Conservation (phyloP, 2,113 vertebrate species). For the Leucopsar rothschildi region DNA sequence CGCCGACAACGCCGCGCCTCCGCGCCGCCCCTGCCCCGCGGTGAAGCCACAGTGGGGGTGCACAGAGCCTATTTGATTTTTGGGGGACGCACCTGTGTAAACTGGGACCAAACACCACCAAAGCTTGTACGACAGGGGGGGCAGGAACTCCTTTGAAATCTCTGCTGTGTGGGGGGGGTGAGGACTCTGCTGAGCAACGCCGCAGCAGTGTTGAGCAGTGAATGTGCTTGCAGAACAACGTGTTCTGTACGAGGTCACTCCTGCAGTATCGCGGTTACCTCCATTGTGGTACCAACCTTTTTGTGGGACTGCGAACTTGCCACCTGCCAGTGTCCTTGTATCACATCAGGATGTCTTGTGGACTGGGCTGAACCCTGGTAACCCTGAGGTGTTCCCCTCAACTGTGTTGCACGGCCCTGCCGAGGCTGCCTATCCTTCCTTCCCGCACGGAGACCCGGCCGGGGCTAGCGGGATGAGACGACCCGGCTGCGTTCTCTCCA, state of each 20-base stretch:
- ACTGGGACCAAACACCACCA: too few relatives aligned
- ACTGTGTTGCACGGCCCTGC: accelerated
- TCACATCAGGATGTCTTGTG: accelerated
- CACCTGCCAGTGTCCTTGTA: accelerated
- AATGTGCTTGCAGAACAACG: neutral
- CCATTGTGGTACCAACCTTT: too few relatives aligned
- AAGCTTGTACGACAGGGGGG: too few relatives aligned
- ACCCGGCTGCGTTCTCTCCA: accelerated
- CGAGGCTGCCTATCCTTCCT: too few relatives aligned
- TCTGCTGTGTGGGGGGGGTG: accelerated
- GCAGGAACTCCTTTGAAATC: accelerated
- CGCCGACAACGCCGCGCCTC: accelerated
- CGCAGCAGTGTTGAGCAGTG: too few relatives aligned
- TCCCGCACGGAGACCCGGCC: accelerated
- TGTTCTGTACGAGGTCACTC: accelerated
- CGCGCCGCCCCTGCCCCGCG: too few relatives aligned
- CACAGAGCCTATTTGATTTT: neutral
- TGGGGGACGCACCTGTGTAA: neutral
- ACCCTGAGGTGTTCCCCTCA: accelerated
- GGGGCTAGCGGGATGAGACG: accelerated
- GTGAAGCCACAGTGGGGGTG: neutral
- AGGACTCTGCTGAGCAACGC: accelerated
- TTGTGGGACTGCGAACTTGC: accelerated
- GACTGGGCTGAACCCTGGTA: accelerated
- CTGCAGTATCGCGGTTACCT: too few relatives aligned